These are phyloP conservation scores for Polydrusus tereticollis DNA, from an alignment of 2,888 invertebrate genomes.

Conservation along the genomic window DNA sequence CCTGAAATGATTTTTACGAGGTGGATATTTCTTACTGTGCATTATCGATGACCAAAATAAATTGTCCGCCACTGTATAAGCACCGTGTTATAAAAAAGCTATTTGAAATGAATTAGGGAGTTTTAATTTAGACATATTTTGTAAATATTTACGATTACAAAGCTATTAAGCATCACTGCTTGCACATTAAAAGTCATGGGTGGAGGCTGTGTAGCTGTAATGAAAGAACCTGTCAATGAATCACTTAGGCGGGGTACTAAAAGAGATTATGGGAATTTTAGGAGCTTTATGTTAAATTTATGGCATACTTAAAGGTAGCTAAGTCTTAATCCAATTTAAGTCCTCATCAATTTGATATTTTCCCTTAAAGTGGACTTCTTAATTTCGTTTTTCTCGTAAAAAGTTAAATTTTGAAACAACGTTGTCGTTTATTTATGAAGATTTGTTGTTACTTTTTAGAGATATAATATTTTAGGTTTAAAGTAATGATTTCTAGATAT, in stretches of 20 bases:
- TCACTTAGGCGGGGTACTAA: constrained; percentile 30
- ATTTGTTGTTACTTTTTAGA: too few relatives aligned
- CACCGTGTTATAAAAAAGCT: background rate
- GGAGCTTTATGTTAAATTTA: constrained; percentile 31
- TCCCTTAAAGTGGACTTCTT: constrained; percentile 6
- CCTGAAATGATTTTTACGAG: too few relatives aligned
- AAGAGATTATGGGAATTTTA: constrained; percentile 33
- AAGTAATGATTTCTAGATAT: too few relatives aligned
- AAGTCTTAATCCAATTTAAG: constrained; percentile 22
- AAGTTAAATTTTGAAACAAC: background rate
- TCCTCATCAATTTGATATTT: constrained; percentile 28
- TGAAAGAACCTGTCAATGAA: constrained; percentile 34
- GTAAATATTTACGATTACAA: constrained; percentile 34
- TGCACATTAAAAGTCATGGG: constrained; percentile 7
- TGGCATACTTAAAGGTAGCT: constrained; percentile 24
- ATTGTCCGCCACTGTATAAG: background rate
- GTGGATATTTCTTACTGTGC: background rate
- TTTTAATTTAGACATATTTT: constrained; percentile 24
- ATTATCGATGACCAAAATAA: too few relatives aligned
- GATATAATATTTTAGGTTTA: too few relatives aligned
- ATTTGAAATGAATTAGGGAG: background rate
- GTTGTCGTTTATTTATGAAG: background rate
- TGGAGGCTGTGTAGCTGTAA: background rate
- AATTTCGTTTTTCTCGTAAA: background rate
- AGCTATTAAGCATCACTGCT: constrained; percentile 18